phyloP scores from a whole-genome alignment of 1,140 invertebrate genomes.

The Ganaspis sp. region DNA sequence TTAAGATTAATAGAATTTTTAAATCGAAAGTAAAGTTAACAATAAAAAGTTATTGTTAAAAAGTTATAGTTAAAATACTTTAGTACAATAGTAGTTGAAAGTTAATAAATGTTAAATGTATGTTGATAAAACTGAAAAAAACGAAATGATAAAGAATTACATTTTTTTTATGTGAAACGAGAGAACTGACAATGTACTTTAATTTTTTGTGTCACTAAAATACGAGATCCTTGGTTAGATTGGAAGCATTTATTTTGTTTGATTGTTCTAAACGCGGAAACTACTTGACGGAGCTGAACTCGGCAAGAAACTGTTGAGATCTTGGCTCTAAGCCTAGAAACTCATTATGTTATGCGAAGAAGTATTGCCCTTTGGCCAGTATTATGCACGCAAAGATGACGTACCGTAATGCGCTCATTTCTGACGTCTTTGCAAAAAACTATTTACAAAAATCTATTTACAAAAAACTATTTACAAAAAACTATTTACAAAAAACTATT shows the following conservation, averaged over 20 bases:
- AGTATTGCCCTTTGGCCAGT: slow-evolving; percentile 66
- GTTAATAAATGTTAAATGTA: too few species aligned
- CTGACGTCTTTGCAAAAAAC: not conserved
- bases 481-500: too few species aligned
- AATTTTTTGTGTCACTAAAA: not conserved
- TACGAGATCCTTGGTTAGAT: not conserved
- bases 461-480: too few species aligned
- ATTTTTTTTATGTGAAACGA: not conserved
- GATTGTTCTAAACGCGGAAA: slow-evolving; percentile 7
- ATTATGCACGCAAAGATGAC: slow-evolving; percentile 50
- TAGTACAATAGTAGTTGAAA: too few species aligned
- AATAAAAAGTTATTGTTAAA: too few species aligned
- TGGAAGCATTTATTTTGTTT: slow-evolving; percentile 20
- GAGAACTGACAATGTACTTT: not conserved
- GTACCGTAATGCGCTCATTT: slow-evolving; percentile 30
- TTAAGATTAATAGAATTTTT: too few species aligned
- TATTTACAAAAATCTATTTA: slow-evolving; percentile 6
- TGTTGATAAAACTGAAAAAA: too few species aligned
- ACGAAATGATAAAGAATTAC: not conserved
- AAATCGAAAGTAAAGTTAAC: too few species aligned
- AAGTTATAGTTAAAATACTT: too few species aligned
- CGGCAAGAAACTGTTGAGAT: slow-evolving; percentile 61
- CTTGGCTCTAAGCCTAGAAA: slow-evolving; percentile 56
- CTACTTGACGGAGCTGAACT: slow-evolving; percentile 51
- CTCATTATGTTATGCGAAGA: slow-evolving; percentile 66